Percentiles rank a stretch among this genome's conserved stretches.
phyloP scores from a whole-genome alignment of 2,888 invertebrate genomes.

The Morinoia aosen region DNA sequence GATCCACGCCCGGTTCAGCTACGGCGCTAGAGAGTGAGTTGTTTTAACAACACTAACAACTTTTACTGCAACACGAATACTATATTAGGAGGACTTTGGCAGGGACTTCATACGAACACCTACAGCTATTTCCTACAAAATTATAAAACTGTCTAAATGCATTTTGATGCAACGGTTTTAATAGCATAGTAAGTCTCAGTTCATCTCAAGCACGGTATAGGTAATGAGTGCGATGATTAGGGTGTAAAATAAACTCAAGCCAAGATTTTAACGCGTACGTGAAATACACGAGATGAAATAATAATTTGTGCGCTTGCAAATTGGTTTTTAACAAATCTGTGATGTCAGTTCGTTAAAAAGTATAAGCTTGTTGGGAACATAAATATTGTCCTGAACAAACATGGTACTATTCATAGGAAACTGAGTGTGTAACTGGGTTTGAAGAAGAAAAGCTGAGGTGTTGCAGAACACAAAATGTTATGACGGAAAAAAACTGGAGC shows the following conservation, averaged over 20 bases:
- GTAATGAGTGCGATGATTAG: neutral
- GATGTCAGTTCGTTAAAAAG: neutral
- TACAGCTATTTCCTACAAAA: conserved; percentile 38
- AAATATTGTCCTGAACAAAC: neutral
- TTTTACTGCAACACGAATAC: neutral
- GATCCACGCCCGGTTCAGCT: neutral
- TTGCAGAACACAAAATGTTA: neutral
- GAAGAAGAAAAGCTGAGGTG: neutral
- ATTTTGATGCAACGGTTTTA: conserved; percentile 32
- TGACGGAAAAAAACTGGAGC: neutral
- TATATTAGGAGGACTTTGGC: neutral
- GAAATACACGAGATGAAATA: neutral
- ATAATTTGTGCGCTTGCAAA: neutral
- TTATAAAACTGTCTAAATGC: conserved; percentile 45
- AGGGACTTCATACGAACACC: neutral
- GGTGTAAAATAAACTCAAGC: neutral
- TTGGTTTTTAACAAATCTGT: neutral
- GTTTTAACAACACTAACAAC: neutral
- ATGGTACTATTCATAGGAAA: neutral
- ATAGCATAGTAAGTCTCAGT: neutral
- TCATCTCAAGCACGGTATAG: neutral
- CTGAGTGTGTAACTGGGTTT: neutral
- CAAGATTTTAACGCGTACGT: neutral
- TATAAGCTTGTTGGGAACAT: neutral
- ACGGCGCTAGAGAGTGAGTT: neutral